Conservation (phyloP, 2,797 vertebrate genomes). For the Tolypeutes matacus region DNA sequence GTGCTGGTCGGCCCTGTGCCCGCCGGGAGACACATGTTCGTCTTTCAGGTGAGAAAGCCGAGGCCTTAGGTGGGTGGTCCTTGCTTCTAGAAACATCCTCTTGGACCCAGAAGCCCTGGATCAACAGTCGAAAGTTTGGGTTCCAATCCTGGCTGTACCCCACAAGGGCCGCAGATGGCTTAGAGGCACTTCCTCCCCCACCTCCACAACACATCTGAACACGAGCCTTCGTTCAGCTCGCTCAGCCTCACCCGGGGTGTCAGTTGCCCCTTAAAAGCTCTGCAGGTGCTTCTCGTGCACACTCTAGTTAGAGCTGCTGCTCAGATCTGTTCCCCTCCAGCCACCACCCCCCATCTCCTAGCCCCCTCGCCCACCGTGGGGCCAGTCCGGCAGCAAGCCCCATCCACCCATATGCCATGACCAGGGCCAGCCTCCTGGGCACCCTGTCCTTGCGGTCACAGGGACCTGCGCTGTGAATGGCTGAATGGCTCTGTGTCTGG, state of each 20-base stretch:
- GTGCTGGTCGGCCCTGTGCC: conserved; percentile 95
- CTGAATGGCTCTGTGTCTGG: not conserved
- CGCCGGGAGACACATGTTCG: conserved; percentile 95
- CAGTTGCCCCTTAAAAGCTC: too few relatives aligned
- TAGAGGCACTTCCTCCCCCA: not conserved
- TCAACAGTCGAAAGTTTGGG: not conserved
- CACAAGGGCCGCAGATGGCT: not conserved
- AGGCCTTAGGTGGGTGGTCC: not conserved
- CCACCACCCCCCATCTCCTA: not conserved
- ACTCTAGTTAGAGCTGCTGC: not conserved
- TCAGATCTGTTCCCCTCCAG: not conserved
- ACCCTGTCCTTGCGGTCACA: too few relatives aligned
- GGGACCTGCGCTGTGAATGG: not conserved
- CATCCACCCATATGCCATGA: too few relatives aligned
- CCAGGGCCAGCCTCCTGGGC: not conserved
- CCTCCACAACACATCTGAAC: not conserved
- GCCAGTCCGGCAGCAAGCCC: too few relatives aligned
- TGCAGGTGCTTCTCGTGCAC: not conserved
- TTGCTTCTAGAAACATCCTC: not conserved
- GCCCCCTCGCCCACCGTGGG: too few relatives aligned
- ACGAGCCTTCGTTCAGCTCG: too few relatives aligned
- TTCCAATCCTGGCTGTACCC: not conserved
- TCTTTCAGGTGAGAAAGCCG: conserved; percentile 92
- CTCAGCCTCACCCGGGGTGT: not conserved
- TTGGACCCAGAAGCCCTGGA: not conserved